A percentile compares a stretch with the other conserved stretches of the same genome.
phyloP scores from a whole-genome alignment of 2,113 vertebrate genomes.

The Catharus fuscescens region DNA sequence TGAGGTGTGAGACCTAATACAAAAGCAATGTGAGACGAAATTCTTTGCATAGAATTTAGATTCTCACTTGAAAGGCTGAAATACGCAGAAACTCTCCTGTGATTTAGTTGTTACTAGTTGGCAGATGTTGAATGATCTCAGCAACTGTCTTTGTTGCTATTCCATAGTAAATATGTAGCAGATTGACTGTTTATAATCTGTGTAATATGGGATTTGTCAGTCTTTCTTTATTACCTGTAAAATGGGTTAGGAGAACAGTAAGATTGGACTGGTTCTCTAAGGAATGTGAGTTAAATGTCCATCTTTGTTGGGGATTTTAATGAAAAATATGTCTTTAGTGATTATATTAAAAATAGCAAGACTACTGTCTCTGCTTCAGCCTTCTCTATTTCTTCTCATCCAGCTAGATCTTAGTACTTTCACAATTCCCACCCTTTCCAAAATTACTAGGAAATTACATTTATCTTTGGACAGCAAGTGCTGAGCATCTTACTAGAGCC shows the following conservation, averaged over 20 bases:
- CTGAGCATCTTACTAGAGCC: not conserved
- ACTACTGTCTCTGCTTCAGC: not conserved
- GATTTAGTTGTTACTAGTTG: slow-evolving; percentile 43
- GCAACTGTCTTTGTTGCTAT: slow-evolving; percentile 62
- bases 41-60: slow-evolving; percentile 39
- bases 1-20: slow-evolving; percentile 23
- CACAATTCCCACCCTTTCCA: not conserved
- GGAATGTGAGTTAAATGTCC: not conserved
- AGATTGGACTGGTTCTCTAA: not conserved
- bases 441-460: not conserved
- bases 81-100: slow-evolving; percentile 27
- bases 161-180: slow-evolving; percentile 51
- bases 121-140: slow-evolving; percentile 60
- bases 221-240: slow-evolving; percentile 46
- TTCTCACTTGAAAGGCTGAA: slow-evolving; percentile 40
- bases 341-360: slow-evolving; percentile 6
- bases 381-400: not conserved
- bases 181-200: slow-evolving; percentile 48
- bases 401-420: not conserved
- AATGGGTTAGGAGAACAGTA: slow-evolving; percentile 32
- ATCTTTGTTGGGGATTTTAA: not conserved
- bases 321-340: slow-evolving; percentile 15
- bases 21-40: not conserved
- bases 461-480: not conserved
- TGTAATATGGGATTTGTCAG: slow-evolving; percentile 40